phyloP scores from a whole-genome alignment of 2,797 vertebrate genomes.

The Fistularia tabacaria region DNA sequence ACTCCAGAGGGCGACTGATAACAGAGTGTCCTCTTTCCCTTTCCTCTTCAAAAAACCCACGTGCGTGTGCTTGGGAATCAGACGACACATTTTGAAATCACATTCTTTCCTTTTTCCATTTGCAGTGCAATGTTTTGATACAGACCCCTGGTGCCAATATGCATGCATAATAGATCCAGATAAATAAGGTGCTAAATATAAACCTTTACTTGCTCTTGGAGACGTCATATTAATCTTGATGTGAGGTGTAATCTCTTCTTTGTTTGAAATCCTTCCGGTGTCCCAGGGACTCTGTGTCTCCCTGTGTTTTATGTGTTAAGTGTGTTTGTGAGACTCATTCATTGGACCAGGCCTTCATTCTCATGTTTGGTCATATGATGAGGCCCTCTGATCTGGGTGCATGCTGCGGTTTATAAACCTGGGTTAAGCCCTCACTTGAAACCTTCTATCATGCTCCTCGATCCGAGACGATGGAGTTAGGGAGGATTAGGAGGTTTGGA shows the following conservation, averaged over 20 bases:
- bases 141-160: no score
- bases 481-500: constrained; percentile 66
- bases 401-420: constrained; percentile 69
- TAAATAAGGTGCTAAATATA: constrained; percentile 25
- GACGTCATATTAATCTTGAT: constrained; percentile 61
- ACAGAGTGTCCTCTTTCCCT: constrained; percentile 28
- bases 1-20: constrained; percentile 48
- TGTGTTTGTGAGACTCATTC: constrained; percentile 14
- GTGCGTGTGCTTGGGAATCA: neutral
- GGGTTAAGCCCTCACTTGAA: constrained; percentile 66
- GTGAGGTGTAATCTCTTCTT: constrained; percentile 63
- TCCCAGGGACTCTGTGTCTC: constrained; percentile 26
- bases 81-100: neutral
- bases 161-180: no score
- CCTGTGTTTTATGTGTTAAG: constrained; percentile 20
- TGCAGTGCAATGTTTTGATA: no score
- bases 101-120: neutral
- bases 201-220: constrained; percentile 49
- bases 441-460: constrained; percentile 63
- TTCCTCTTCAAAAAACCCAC: constrained; percentile 19
- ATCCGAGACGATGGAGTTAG: constrained; percentile 59
- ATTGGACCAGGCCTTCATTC: constrained; percentile 5
- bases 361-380: constrained; percentile 66
- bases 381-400: constrained; percentile 56
- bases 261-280: constrained; percentile 47